Evolutionary conservation across 2,888 invertebrate species (phyloP).

Genomic region (Chirona hameri): DNA sequence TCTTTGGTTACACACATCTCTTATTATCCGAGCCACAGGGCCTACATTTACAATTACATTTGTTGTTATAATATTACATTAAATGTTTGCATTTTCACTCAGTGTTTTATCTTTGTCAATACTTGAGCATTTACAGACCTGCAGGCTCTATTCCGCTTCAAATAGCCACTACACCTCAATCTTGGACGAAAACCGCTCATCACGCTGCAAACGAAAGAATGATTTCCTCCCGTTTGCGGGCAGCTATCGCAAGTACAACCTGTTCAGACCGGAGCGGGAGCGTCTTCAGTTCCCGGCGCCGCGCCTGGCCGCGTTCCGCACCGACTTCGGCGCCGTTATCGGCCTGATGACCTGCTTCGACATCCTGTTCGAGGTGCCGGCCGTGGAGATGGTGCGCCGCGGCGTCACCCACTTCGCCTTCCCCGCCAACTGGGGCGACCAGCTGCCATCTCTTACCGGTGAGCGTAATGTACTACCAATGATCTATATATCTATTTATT

Average conservation of each 20-base stretch:
- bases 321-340: conserved; percentile 73
- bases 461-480: too few relatives aligned
- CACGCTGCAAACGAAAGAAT: not conserved
- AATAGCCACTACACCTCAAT: too few relatives aligned
- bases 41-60: too few relatives aligned
- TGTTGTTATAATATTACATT: too few relatives aligned
- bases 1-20: too few relatives aligned
- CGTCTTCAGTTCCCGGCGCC: conserved; percentile 50
- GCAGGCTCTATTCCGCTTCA: too few relatives aligned
- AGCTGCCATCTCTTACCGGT: conserved; percentile 71
- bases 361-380: conserved; percentile 67
- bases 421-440: conserved; percentile 75
- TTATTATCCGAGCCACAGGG: too few relatives aligned
- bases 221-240: not conserved
- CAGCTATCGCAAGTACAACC: conserved; percentile 52
- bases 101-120: too few relatives aligned
- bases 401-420: conserved; percentile 63
- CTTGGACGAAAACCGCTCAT: too few relatives aligned
- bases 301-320: conserved; percentile 60
- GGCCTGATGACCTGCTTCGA: conserved; percentile 82
- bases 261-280: conserved; percentile 48
- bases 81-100: too few relatives aligned
- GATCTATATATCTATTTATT: too few relatives aligned
- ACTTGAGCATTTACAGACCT: too few relatives aligned
- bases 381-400: conserved; percentile 55